Evolutionary conservation across 2,113 vertebrate genomes (phyloP), one percentile per base, ranked within the genome.

Genomic region (Ceuthmochares aereus): DNA sequence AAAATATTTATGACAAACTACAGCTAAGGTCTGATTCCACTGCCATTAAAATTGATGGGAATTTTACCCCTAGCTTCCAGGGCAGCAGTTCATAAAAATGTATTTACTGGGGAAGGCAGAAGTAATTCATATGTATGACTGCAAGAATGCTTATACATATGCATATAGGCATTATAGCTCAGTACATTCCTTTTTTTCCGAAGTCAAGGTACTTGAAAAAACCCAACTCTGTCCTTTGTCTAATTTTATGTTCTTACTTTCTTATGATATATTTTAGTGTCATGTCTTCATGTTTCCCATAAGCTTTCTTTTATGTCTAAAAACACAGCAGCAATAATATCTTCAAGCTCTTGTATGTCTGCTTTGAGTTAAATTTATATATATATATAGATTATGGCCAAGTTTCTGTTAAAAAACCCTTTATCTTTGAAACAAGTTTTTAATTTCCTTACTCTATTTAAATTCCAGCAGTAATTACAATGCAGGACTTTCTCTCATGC

Each of bases 91-190:
- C 68, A 81, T 87, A 84, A 95, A 93, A 94, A 81, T 72, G 34
- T 74, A 63, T 84, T 95, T 89, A 81, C 45, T 55, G 26, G 40
- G 59, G 47, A 90, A 90, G 18, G 80, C 36, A 93, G 63, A 95
- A 93, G 17, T 84, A 84, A 84, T 96, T 94, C 18, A 60, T 87
- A 93, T 75, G 34, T 78, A 82, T 82, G 69, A 86, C 34, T 81
- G 26, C 7, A 58, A 42, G 42, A 81, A 90, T 51, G 27, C 42
- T 77, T 92, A 84, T 70, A 84, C 37, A 60, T 74, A 73, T 77
- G 45, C 87, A 86, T 60, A 59, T 10, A 70, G 59, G 80, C 63
- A 82, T 72, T 93, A 90, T 8, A 90, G 64, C 64, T 92, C 60
- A 49, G 58, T 75, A 67, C 19, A n/a, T 54, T 78, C 23, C 9